Conservation (phyloP, 2,113 vertebrate genomes). For the Geothlypis trichas region DNA sequence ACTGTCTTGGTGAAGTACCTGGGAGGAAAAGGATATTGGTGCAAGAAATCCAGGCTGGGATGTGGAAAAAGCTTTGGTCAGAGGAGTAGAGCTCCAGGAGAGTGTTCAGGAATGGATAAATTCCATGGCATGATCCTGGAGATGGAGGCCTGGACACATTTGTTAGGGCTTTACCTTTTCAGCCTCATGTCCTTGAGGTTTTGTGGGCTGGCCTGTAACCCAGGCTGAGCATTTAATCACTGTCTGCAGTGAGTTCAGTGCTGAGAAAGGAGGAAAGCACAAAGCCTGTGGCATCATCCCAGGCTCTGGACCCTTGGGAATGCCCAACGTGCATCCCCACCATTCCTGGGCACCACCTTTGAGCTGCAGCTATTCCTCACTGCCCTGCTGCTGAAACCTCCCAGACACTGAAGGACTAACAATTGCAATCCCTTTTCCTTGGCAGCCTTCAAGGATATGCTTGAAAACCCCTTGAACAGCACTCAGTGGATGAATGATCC, state of each 20-base stretch:
- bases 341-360: neutral
- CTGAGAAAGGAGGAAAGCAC: neutral
- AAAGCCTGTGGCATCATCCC: neutral
- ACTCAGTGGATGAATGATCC: no score
- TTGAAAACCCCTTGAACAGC: no score
- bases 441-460: no score
- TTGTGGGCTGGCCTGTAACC: neutral
- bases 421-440: neutral
- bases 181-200: neutral
- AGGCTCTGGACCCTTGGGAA: neutral
- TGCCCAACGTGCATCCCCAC: rapidly evolving
- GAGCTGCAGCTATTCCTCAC: neutral
- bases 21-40: no score
- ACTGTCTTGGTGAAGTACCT: neutral
- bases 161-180: neutral
- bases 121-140: neutral
- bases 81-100: neutral
- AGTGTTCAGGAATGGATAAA: neutral
- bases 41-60: neutral
- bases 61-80: neutral
- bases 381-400: neutral
- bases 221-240: constrained; percentile 2
- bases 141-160: neutral
- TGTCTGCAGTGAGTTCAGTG: neutral
- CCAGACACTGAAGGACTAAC: rapidly evolving